Evolutionary conservation across 2,888 invertebrate species (phyloP), one percentile per base, ranked within the genome.

Genomic region (Melinaea marsaeus): DNA sequence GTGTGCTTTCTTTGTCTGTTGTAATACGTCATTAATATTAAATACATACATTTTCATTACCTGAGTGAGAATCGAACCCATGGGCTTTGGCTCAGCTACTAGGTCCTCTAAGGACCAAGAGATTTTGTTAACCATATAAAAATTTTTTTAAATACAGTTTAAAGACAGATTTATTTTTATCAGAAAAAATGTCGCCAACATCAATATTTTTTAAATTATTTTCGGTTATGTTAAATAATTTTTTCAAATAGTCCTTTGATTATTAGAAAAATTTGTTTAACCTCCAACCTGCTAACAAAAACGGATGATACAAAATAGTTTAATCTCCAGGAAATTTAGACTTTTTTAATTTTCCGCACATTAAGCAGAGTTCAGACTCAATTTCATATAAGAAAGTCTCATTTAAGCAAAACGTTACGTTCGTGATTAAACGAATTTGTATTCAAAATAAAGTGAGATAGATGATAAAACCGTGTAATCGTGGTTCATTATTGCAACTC

Each of bases 341-440:
- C 79, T 75, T 79, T 84, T 84, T 83, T 85, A 84, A 87, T 86
- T 85, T 86, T 86, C 85, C 81, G 81, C 82, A 78, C 75, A 82
- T 80, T 83, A 79, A 78, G 73, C 82, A 81, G 78, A 77, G 79
- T 80, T 84, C 81, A 77, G 75, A 72, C 79, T 76, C 82, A 83
- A 68, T 81, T 82, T 82, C 80, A 74, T 78, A 74, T 74, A 73
- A 72, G 76, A 80, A 73, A 74, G 56, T 75, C 76, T 77, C 79
- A 80, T 81, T 81, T 79, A 76, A 78, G 70, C 73, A 72, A 75
- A 82, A 80, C 76, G 77, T 78, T 77, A 75, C 79, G 79, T 79
- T 79, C 79, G 77, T 75, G 75, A 75, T 74, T 75, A 77, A 70
- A 72, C 73, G 69, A 72, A 73, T 64, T 62, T 63, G 63, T 60